phyloP scores from a whole-genome alignment of 1,140 invertebrate genomes.

The Brachionus paranguensis region DNA sequence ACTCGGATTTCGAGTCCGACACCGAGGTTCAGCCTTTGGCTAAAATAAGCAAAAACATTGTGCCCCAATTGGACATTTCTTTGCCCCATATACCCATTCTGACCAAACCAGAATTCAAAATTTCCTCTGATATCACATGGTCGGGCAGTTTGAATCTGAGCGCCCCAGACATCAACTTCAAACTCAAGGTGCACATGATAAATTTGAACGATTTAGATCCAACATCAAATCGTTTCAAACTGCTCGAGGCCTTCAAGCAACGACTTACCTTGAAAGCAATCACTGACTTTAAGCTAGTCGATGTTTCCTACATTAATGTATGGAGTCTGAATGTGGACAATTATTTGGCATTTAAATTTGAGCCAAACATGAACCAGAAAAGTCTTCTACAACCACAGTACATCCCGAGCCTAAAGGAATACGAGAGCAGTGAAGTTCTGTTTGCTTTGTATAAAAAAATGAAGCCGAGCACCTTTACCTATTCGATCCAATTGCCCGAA shows the following conservation, averaged over 20 bases:
- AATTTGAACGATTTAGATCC: neutral
- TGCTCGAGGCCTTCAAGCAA: neutral
- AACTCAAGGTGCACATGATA: neutral
- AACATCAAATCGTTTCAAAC: neutral
- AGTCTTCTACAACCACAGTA: neutral
- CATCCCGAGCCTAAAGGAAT: neutral
- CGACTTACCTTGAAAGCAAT: neutral
- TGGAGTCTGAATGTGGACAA: neutral
- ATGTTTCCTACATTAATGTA: neutral
- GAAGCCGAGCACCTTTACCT: neutral
- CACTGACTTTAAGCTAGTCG: neutral
- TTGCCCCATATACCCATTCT: neutral
- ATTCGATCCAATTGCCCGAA: neutral
- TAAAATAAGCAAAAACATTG: neutral
- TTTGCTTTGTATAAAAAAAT: neutral
- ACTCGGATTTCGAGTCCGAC: slow-evolving; percentile 3
- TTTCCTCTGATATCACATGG: neutral
- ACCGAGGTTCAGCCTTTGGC: neutral
- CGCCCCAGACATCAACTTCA: neutral
- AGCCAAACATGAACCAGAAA: neutral
- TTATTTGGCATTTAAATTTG: neutral
- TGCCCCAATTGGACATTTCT: neutral
- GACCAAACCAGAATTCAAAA: neutral
- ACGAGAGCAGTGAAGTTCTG: neutral
- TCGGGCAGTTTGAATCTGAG: neutral